Base-by-base conservation (phyloP, 2,888 invertebrate genomes). In the Tetrapedia diversipes region DNA sequence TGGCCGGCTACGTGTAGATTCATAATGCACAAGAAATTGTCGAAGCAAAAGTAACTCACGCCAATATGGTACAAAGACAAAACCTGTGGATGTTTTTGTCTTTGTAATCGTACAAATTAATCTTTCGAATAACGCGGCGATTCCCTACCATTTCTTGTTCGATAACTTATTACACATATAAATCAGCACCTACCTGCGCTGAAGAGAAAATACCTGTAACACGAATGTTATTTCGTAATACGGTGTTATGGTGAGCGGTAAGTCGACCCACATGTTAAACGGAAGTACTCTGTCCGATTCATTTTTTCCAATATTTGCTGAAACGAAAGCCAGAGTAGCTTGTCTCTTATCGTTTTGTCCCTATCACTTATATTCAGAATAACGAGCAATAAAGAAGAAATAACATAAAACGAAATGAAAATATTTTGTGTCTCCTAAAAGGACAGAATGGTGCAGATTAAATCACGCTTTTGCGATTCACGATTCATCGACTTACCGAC, bases 1-100 rank as follows among this genome's bases (percentile, higher is more conserved):
- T 88, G 88, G 1, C 83, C 83, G 8, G 81, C 80, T 0, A 69
- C 54, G 49, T 86, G 80, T 1, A 86, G 56, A 37, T 86, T 87
- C 27, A 86, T 61, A 2, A 85, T 69, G 57, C 77, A 81, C 1
- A 88, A 54, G 7, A 80, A 77, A 49, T 82, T 86, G 49, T 88
- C 87, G 64, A 86, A 86, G 64, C 81, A 86, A 47, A 82, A 81
- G 54, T 81, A 87, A 34, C 81, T 72, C n/a, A 88, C 39, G 10
- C 86, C 85, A 1, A 73, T 29, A 39, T 81, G 66, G 34, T 80
- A 49, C 54, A 71, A 19, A 39, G 79, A 68, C n/a, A 86, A 37
- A n/a, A 59, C 32, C 87, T 84, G 16, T 11, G 16, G n/a, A n/a
- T n/a, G n/a, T n/a, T n/a, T n/a, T n/a, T n/a, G n/a, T n/a, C n/a